These are phyloP conservation scores for Cryptomyrus ogoouensis DNA, from an alignment of 2,113 vertebrate species.

Conservation along the genomic window DNA sequence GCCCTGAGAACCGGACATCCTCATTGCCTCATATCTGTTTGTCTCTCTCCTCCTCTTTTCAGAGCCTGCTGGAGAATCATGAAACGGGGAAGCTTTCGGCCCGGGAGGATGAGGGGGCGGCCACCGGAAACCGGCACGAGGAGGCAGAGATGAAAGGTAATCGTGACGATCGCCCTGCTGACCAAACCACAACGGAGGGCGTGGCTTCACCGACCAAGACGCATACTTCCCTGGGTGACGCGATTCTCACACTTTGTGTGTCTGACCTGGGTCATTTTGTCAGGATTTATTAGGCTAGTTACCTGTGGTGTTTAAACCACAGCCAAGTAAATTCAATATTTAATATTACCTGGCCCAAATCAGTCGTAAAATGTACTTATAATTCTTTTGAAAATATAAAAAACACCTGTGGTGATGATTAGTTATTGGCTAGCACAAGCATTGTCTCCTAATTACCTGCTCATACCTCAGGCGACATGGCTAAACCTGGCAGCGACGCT, in stretches of 20 bases:
- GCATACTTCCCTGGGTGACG: neutral
- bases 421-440: neutral
- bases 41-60: neutral
- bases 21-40: neutral
- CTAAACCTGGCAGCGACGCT: conserved; percentile 81
- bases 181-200: neutral
- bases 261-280: neutral
- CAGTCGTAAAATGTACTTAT: neutral
- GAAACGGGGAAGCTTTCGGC: conserved; percentile 33
- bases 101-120: conserved; percentile 29
- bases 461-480: conserved; percentile 64
- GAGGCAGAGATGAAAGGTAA: conserved; percentile 63
- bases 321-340: neutral
- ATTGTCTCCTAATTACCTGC: neutral
- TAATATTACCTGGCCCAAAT: neutral
- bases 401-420: neutral
- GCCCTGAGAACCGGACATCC: neutral
- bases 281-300: neutral
- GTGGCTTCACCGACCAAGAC: neutral
- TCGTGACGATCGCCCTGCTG: neutral
- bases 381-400: neutral
- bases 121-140: conserved; percentile 49
- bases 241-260: neutral
- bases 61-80: conserved; percentile 43
- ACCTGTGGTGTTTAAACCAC: neutral